A percentile compares a stretch with the other conserved stretches of the same genome.
phyloP scores from a whole-genome alignment of 2,888 invertebrate species.

The Heliothis peltigera region DNA sequence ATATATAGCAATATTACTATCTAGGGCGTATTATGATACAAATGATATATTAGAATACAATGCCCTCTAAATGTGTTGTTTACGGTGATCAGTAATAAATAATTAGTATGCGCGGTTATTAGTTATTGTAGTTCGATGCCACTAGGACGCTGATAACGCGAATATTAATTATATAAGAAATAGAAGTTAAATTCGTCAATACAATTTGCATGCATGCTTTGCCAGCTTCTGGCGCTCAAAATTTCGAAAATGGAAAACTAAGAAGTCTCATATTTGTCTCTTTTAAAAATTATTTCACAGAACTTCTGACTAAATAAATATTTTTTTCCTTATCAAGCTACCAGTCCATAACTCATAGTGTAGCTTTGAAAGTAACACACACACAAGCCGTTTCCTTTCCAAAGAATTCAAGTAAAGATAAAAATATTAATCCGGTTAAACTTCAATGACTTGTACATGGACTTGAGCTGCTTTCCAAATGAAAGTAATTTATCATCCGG shows the following conservation, averaged over 20 bases:
- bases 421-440: constrained; percentile 45
- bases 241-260: too few relatives aligned
- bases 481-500: constrained; percentile 30
- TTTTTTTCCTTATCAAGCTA: background rate
- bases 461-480: constrained; percentile 44
- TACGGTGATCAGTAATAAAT: constrained; percentile 53
- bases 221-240: too few relatives aligned
- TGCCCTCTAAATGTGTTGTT: constrained; percentile 58
- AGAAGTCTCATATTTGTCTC: too few relatives aligned
- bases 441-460: constrained; percentile 21
- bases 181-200: constrained; percentile 8
- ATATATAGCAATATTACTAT: constrained; percentile 12
- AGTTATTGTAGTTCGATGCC: constrained; percentile 22
- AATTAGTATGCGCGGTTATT: constrained; percentile 19
- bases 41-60: constrained; percentile 61
- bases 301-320: background rate
- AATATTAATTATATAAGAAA: constrained; percentile 11
- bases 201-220: too few relatives aligned
- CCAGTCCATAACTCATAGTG: background rate
- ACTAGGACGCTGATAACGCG: constrained; percentile 19
- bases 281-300: too few relatives aligned
- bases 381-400: constrained; percentile 35
- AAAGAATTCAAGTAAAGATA: constrained; percentile 32
- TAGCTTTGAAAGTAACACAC: constrained; percentile 16
- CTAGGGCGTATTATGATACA: constrained; percentile 49